phyloP scores from a whole-genome alignment of 2,113 vertebrate genomes.

The Mastomys coucha region DNA sequence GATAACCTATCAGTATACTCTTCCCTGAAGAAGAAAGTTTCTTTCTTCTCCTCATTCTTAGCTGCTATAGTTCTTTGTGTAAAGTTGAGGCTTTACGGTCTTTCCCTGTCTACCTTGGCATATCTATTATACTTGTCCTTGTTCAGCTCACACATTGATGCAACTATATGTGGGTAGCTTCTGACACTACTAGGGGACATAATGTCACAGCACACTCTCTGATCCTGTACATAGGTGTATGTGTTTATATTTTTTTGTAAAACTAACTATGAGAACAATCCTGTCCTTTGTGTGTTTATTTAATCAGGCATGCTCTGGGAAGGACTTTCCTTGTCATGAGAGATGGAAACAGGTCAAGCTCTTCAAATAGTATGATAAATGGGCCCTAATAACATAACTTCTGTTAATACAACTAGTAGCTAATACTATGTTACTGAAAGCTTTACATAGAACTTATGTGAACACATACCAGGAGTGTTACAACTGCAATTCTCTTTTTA shows the following conservation, averaged over 20 bases:
- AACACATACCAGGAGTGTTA: not conserved
- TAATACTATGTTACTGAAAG: not conserved
- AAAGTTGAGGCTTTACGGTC: not conserved
- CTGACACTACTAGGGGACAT: not conserved
- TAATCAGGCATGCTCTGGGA: not conserved
- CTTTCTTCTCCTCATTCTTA: not conserved
- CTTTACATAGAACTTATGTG: not conserved
- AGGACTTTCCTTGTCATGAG: not conserved
- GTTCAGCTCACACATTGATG: not conserved
- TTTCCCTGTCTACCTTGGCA: not conserved
- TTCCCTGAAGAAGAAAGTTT: not conserved
- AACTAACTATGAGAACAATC: not conserved
- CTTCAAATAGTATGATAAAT: constrained; percentile 6
- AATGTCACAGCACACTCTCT: not conserved
- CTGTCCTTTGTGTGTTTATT: not conserved
- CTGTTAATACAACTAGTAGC: not conserved
- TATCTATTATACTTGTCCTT: not conserved
- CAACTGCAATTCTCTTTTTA: not conserved
- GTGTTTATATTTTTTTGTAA: not conserved
- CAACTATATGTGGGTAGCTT: not conserved
- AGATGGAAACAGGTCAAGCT: not conserved
- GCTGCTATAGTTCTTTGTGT: not conserved
- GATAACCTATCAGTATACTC: not conserved
- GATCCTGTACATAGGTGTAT: not conserved
- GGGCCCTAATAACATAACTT: not conserved